Evolutionary conservation across 2,888 invertebrate species (phyloP), one percentile per base, ranked within the genome.

Genomic region (Drosophila parthenogenetica): DNA sequence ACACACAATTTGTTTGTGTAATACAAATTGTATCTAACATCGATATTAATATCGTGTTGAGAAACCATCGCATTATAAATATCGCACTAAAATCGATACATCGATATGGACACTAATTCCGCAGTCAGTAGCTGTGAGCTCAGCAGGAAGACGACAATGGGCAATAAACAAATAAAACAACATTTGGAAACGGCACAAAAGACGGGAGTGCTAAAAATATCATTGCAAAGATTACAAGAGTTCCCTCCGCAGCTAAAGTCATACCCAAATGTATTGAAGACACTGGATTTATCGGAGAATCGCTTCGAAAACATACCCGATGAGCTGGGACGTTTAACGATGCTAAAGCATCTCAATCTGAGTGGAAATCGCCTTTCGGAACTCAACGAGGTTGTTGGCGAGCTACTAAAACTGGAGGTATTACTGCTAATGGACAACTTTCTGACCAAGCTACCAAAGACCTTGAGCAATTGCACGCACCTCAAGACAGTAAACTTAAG

Each of bases 151-250:
- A 50, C 45, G 2, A 58, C 48, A 67, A 98, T 98, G 98, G 98
- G 98, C 54, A 98, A 98, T 93, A 95, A 97, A 65, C 95, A 95
- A 69, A 92, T 98, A 58, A 98, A 97, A 91, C 97, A 96, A 90
- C 99, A 99, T 91, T 95, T 97, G 89, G 98, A 98, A 91, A 98
- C 97, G 59, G 98, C 99, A 13, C 95, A 97, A 87, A 99, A 99
- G 93, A 99, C 99, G 17, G 98, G 99, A 14, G 96, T 98, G 37
- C 94, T 99, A 69, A 98, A 98, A 91, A 93, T 99, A 73, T 96
- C 97, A 3, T 95, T 96, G 81, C 94, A 95, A 64, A 96, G 96
- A 87, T 93, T 99, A 58, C 96, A 96, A 79, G 89, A 87, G 66
- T 88, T 89, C 19, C 96, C 97, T 32, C 94, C 94, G 25, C 95